Conservation (phyloP, 2,113 vertebrate genomes). For the Rhabdornis inornatus region DNA sequence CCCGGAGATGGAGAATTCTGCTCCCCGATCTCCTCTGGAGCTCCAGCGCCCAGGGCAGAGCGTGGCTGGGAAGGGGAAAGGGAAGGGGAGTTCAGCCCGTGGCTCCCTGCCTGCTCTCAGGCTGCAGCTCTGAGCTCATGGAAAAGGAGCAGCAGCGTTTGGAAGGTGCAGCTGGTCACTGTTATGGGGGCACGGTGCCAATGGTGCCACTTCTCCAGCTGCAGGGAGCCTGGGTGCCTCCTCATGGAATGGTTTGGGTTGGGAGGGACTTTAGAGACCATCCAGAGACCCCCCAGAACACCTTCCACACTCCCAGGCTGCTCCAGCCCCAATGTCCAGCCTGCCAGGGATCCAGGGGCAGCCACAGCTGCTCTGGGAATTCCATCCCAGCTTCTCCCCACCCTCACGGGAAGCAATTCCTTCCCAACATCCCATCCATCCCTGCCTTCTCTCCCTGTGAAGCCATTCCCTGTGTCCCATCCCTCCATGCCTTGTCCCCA, state of each 20-base stretch:
- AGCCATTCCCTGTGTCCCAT: neutral
- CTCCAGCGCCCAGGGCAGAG: too few relatives aligned
- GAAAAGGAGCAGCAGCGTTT: conserved; percentile 69
- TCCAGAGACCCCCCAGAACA: neutral
- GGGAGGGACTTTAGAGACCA: neutral
- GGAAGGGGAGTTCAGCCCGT: too few relatives aligned
- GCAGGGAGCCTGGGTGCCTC: neutral
- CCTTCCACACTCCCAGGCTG: neutral
- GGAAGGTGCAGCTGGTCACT: conserved; percentile 78
- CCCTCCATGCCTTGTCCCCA: neutral
- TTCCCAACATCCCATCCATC: too few relatives aligned
- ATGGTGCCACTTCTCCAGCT: neutral
- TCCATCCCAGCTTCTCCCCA: neutral
- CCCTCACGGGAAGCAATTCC: too few relatives aligned
- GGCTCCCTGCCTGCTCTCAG: conserved; percentile 43
- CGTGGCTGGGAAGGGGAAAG: too few relatives aligned
- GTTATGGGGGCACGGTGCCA: conserved; percentile 52
- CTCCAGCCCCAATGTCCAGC: neutral
- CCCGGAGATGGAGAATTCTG: too few relatives aligned
- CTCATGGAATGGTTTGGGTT: neutral
- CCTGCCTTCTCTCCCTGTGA: too few relatives aligned
- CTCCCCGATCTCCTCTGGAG: too few relatives aligned
- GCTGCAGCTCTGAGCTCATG: conserved; percentile 72
- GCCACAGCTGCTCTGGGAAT: neutral
- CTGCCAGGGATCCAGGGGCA: neutral